Conservation (phyloP, 2,797 vertebrate genomes). For the Halcyon smyrnensis region DNA sequence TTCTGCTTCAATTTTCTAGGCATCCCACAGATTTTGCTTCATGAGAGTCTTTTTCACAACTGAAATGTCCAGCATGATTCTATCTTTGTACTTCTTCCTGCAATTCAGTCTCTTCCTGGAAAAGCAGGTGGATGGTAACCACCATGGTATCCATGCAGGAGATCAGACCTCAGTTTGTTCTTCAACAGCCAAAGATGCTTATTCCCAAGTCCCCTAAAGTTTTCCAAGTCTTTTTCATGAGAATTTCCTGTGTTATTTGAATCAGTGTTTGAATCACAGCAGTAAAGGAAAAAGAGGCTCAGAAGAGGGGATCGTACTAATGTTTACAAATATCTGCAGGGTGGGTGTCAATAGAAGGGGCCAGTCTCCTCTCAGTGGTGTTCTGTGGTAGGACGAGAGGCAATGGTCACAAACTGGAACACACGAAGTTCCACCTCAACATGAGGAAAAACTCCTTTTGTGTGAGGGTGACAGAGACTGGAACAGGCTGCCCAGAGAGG, state of each 20-base stretch:
- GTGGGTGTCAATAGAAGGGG: no score
- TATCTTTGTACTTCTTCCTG: not conserved
- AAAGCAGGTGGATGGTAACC: not conserved
- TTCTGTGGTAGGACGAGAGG: no score
- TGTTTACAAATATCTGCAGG: no score
- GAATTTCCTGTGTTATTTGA: not conserved
- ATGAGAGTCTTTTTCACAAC: not conserved
- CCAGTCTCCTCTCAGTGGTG: no score
- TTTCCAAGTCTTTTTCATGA: not conserved
- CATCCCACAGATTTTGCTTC: not conserved
- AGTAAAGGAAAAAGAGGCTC: not conserved
- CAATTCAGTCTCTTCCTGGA: not conserved
- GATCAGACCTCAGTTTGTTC: not conserved
- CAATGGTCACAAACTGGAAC: no score
- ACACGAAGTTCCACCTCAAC: no score
- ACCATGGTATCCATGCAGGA: not conserved
- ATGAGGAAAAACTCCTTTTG: no score
- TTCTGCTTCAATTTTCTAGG: not conserved
- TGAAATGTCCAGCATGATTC: not conserved
- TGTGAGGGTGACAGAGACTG: no score
- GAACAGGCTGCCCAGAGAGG: no score
- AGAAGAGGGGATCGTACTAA: not conserved
- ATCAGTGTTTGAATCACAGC: not conserved
- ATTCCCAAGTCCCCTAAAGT: not conserved
- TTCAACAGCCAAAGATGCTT: not conserved